These are phyloP conservation scores for Dasyprocta punctata DNA, from an alignment of 2,113 vertebrate species.

Conservation along the genomic window DNA sequence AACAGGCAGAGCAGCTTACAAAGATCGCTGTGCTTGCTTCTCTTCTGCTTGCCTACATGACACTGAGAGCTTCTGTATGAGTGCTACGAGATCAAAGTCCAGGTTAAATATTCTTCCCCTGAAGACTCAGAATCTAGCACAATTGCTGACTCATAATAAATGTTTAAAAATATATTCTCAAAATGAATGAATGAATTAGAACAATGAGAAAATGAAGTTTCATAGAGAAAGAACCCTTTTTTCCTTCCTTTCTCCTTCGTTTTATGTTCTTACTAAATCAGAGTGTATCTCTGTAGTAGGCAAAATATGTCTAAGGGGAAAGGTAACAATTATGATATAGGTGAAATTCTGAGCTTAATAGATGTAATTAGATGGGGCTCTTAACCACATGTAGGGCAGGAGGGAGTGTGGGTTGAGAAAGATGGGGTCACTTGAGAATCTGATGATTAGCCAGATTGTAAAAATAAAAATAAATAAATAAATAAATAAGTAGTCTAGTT, in stretches of 20 bases:
- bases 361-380: background rate
- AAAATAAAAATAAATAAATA: background rate
- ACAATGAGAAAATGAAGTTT: background rate
- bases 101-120: background rate
- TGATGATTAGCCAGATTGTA: background rate
- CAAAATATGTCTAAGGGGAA: background rate
- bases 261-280: background rate
- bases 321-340: background rate
- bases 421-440: background rate
- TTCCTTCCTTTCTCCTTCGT: background rate
- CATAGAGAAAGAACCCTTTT: background rate
- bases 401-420: background rate
- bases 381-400: background rate
- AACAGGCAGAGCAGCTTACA: background rate
- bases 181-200: background rate
- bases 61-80: background rate
- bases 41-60: background rate
- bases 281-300: background rate
- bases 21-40: background rate
- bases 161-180: background rate
- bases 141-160: background rate
- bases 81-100: accelerated
- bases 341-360: background rate
- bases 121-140: background rate
- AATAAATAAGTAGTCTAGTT: background rate